Evolutionary conservation across 1,140 invertebrate species (phyloP).

Genomic region (Scaptomyza hsui): DNA sequence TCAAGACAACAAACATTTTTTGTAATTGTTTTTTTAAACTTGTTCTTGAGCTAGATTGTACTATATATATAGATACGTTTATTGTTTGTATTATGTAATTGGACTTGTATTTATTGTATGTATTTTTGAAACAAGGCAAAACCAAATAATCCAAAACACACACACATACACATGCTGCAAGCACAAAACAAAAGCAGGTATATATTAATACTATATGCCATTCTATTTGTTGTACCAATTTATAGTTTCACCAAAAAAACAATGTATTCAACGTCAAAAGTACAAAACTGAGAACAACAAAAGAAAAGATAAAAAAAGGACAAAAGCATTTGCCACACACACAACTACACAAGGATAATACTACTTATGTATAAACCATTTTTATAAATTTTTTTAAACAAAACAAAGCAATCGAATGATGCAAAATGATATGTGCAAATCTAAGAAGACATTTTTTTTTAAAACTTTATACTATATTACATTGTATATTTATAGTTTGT

Average conservation of each 20-base stretch:
- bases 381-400: slow-evolving; percentile 40
- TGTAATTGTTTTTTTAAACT: slow-evolving; percentile 54
- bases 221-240: slow-evolving; percentile 65
- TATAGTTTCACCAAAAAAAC: slow-evolving; percentile 71
- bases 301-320: slow-evolving; percentile 27
- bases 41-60: slow-evolving; percentile 42
- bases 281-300: slow-evolving; percentile 51
- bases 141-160: slow-evolving; percentile 61
- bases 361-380: slow-evolving; percentile 34
- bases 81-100: slow-evolving; percentile 65
- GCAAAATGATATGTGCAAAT: slow-evolving; percentile 48
- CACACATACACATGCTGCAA: slow-evolving; percentile 63
- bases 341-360: slow-evolving; percentile 32
- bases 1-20: slow-evolving; percentile 67
- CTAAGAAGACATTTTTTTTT: slow-evolving; percentile 78
- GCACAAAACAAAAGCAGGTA: slow-evolving; percentile 61
- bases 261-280: slow-evolving; percentile 65
- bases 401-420: slow-evolving; percentile 6
- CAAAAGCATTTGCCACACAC: slow-evolving; percentile 50
- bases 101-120: slow-evolving; percentile 69
- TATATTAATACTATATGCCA: slow-evolving; percentile 48
- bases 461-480: slow-evolving; percentile 53
- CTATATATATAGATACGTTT: slow-evolving; percentile 37
- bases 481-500: slow-evolving; percentile 20
- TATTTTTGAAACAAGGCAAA: slow-evolving; percentile 64